phyloP scores from a whole-genome alignment of 2,113 vertebrate species.

The Nyctereutes procyonoides region DNA sequence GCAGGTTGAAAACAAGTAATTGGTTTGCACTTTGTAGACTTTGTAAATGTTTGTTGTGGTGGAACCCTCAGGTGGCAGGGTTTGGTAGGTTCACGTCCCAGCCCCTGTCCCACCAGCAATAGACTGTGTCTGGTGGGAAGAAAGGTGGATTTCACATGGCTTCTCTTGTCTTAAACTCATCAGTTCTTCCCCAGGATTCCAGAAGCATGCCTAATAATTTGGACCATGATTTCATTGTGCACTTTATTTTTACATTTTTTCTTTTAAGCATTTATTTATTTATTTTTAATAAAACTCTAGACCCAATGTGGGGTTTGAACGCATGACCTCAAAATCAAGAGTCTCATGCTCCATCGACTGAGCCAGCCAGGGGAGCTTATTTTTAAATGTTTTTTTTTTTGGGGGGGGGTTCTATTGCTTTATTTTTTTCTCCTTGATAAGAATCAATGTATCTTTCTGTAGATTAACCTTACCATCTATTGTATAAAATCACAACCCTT shows the following conservation, averaged over 20 bases:
- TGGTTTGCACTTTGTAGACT: neutral
- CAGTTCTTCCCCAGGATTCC: neutral
- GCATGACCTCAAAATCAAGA: neutral
- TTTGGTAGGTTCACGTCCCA: fast-evolving
- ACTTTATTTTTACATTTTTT: neutral
- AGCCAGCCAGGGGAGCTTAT: neutral
- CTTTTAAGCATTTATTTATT: neutral
- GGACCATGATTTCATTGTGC: neutral
- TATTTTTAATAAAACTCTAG: neutral
- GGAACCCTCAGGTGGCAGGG: neutral
- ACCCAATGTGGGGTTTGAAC: neutral
- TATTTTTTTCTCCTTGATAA: neutral
- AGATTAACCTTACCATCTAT: neutral
- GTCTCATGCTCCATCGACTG: neutral
- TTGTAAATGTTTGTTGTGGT: neutral
- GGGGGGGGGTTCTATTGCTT: neutral
- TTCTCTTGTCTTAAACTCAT: neutral
- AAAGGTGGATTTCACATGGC: neutral
- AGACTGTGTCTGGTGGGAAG: neutral
- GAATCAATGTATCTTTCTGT: neutral
- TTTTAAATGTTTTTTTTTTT: neutral
- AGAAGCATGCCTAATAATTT: neutral
- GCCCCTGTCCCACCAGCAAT: neutral
- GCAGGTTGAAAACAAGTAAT: neutral
- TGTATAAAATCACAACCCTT: neutral